Percentiles rank a stretch among this genome's conserved stretches.
Evolutionary conservation across 1,140 invertebrate genomes (phyloP).

Genomic region (Drosophila pseudoobscura): DNA sequence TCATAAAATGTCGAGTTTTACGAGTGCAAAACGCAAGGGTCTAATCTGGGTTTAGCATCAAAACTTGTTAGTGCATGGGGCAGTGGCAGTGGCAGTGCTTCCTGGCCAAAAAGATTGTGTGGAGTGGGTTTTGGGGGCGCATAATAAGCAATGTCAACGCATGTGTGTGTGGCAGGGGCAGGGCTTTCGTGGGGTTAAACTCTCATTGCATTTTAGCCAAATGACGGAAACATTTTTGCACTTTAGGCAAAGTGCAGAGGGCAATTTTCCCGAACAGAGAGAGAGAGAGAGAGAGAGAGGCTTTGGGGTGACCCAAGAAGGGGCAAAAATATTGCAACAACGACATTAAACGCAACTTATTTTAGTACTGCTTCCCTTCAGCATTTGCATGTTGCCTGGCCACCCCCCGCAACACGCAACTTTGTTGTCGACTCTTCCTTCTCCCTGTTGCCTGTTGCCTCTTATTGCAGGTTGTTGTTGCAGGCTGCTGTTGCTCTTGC

Average conservation of each 20-base stretch:
- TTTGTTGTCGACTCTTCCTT: conserved; percentile 42
- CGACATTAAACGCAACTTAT: conserved; percentile 81
- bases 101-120: not conserved
- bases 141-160: conserved; percentile 80
- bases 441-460: conserved; percentile 21
- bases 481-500: too few relatives aligned
- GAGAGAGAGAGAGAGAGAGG: not conserved
- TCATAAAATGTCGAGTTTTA: conserved; percentile 81
- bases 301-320: conserved; percentile 12
- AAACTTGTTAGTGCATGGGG: conserved; percentile 68
- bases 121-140: conserved; percentile 24
- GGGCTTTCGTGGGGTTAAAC: conserved; percentile 14
- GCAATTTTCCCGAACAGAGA: conserved; percentile 34
- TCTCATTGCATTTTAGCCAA: conserved; percentile 56
- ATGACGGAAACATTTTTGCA: conserved; percentile 79
- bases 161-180: conserved; percentile 42
- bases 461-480: too few relatives aligned
- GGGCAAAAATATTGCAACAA: conserved; percentile 76
- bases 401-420: conserved; percentile 48
- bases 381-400: conserved; percentile 58
- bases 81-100: not conserved
- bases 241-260: conserved; percentile 73
- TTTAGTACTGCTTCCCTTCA: conserved; percentile 29
- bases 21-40: conserved; percentile 81
- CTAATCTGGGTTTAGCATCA: conserved; percentile 80